Percentiles rank a stretch among this genome's conserved stretches.
Evolutionary conservation across 2,888 invertebrate genomes (phyloP).

Genomic region (Andrena trimmerana): DNA sequence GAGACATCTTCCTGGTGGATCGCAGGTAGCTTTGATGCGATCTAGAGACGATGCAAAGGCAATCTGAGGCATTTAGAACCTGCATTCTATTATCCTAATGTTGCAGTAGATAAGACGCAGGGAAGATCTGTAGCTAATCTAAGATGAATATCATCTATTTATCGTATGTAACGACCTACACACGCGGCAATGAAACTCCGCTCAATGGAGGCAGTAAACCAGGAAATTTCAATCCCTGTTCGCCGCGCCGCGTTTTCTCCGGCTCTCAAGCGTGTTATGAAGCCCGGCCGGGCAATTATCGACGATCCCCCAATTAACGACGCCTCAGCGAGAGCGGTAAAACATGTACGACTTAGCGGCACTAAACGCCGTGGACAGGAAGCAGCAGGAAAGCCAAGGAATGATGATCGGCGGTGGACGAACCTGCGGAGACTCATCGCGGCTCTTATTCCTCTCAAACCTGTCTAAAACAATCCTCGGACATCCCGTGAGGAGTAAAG

Average conservation of each 20-base stretch:
- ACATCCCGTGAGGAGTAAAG: not conserved
- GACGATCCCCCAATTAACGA: constrained; percentile 47
- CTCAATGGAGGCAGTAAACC: not conserved
- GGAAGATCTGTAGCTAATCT: too few relatives aligned
- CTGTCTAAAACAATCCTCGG: not conserved
- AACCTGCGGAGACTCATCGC: not conserved
- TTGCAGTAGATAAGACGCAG: not conserved
- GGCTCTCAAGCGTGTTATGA: not conserved
- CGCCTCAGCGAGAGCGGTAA: constrained; percentile 30
- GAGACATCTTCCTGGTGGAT: not conserved
- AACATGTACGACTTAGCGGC: constrained; percentile 35
- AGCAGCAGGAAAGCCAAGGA: not conserved
- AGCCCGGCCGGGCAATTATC: constrained; percentile 29
- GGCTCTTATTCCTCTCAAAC: not conserved
- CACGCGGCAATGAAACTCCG: not conserved
- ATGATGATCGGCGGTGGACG: not conserved
- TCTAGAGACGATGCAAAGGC: not conserved
- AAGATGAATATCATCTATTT: not conserved
- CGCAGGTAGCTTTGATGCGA: not conserved
- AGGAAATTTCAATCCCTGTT: not conserved
- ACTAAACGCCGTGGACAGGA: constrained; percentile 18
- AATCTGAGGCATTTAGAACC: not conserved
- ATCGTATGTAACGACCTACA: not conserved
- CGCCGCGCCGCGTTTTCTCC: constrained; percentile 18
- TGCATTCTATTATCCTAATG: not conserved